A percentile compares a stretch with the other conserved stretches of the same genome.
Conservation (phyloP, 2,888 invertebrate species). For the Meiosimyza decipiens region DNA sequence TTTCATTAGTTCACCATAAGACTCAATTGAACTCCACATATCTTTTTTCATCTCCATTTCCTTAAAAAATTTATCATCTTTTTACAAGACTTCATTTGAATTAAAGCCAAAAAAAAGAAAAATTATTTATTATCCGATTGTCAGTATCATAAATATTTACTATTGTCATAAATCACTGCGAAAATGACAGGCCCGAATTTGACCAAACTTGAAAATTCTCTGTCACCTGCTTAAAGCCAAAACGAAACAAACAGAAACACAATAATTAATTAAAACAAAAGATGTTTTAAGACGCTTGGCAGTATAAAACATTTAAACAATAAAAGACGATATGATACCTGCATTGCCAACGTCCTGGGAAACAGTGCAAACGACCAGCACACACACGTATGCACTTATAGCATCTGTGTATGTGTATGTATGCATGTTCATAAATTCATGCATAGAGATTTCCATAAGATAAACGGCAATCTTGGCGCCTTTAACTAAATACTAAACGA, state of each 20-base stretch:
- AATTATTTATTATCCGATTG: conserved; percentile 14
- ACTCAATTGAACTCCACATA: too few species aligned
- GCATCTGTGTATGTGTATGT: background rate
- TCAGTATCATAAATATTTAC: conserved; percentile 13
- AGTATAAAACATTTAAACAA: conserved; percentile 21
- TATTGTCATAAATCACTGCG: conserved; percentile 17
- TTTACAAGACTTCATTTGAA: too few species aligned
- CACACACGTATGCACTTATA: background rate
- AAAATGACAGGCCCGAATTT: conserved; percentile 13
- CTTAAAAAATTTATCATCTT: too few species aligned
- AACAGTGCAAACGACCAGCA: background rate
- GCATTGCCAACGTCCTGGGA: conserved; percentile 12
- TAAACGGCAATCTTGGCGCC: conserved; percentile 32
- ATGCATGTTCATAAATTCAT: conserved; percentile 25
- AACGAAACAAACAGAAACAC: background rate
- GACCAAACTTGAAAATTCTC: conserved; percentile 1
- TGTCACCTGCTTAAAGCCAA: conserved; percentile 30
- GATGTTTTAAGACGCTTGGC: conserved; percentile 8
- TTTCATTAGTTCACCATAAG: too few species aligned
- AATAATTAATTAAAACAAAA: conserved; percentile 29
- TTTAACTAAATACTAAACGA: conserved; percentile 33
- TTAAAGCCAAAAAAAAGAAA: background rate
- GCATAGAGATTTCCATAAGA: conserved; percentile 31
- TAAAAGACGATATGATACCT: conserved; percentile 9
- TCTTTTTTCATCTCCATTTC: too few species aligned